Conservation (phyloP, 1,140 invertebrate genomes). For the Asbolus verrucosus region DNA sequence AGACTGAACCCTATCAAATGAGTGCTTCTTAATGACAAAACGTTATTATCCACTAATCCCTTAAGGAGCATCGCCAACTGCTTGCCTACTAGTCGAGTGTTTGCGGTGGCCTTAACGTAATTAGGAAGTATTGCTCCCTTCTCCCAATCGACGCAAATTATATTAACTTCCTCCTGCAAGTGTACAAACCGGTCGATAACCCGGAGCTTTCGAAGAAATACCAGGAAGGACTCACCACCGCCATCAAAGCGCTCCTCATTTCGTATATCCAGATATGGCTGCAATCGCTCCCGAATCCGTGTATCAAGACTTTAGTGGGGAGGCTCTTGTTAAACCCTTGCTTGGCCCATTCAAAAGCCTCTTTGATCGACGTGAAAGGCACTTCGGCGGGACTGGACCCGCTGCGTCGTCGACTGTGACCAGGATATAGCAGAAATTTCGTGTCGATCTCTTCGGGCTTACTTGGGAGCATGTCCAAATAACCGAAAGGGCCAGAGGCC, state of each 20-base stretch:
- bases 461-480: slow-evolving; percentile 89
- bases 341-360: slow-evolving; percentile 72
- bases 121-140: slow-evolving; percentile 91
- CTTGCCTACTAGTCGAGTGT: slow-evolving; percentile 91
- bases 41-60: slow-evolving; percentile 69
- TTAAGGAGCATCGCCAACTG: slow-evolving; percentile 84
- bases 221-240: slow-evolving; percentile 73
- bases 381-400: slow-evolving; percentile 75
- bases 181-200: neutral
- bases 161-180: slow-evolving; percentile 85
- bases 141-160: slow-evolving; percentile 96
- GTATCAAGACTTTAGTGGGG: slow-evolving; percentile 92
- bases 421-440: slow-evolving; percentile 77
- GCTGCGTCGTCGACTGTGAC: slow-evolving; percentile 61
- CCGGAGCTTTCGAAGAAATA: neutral
- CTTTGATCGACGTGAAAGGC: slow-evolving; percentile 75
- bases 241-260: slow-evolving; percentile 90
- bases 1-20: slow-evolving; percentile 93
- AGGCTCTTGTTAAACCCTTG: slow-evolving; percentile 74
- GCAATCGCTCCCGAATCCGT: slow-evolving; percentile 94
- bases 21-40: slow-evolving; percentile 75
- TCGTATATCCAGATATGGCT: slow-evolving; percentile 92
- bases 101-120: slow-evolving; percentile 93
- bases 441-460: slow-evolving; percentile 90
- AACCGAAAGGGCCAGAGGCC: slow-evolving; percentile 90